phyloP scores from a whole-genome alignment of 2,888 invertebrate species.

The Deilephila porcellus region DNA sequence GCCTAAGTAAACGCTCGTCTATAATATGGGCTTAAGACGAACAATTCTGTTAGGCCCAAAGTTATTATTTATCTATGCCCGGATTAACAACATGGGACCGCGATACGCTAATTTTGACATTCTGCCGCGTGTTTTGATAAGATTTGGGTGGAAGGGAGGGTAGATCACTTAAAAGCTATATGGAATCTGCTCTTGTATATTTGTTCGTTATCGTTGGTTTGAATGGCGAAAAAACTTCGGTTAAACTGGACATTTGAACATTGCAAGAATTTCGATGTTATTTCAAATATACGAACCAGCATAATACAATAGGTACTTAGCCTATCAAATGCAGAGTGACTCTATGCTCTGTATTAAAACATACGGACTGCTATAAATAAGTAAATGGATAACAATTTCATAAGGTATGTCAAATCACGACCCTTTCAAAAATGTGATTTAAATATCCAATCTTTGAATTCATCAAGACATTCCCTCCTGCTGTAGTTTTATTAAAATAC shows the following conservation, averaged over 20 bases:
- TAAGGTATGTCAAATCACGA: not conserved
- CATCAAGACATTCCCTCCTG: not conserved
- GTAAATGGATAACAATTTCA: not conserved
- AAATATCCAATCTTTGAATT: not conserved
- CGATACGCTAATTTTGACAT: constrained; percentile 37
- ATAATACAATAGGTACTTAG: no score
- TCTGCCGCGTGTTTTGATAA: constrained; percentile 27
- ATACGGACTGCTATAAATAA: no score
- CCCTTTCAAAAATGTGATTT: not conserved
- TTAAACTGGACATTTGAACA: no score
- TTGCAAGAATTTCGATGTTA: no score
- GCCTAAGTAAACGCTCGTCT: constrained; percentile 30
- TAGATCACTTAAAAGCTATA: no score
- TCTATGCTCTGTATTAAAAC: no score
- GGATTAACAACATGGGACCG: constrained; percentile 38
- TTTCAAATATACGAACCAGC: no score
- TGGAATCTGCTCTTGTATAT: no score
- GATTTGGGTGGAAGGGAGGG: not conserved
- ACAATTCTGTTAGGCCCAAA: constrained; percentile 25
- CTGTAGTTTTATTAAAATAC: not conserved
- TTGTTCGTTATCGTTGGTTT: no score
- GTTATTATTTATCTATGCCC: constrained; percentile 40
- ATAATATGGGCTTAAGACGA: constrained; percentile 19
- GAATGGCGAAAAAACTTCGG: no score
- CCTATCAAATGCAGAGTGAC: no score